Base-by-base conservation (phyloP, 2,888 invertebrate genomes). In the Lasioglossum calceatum region DNA sequence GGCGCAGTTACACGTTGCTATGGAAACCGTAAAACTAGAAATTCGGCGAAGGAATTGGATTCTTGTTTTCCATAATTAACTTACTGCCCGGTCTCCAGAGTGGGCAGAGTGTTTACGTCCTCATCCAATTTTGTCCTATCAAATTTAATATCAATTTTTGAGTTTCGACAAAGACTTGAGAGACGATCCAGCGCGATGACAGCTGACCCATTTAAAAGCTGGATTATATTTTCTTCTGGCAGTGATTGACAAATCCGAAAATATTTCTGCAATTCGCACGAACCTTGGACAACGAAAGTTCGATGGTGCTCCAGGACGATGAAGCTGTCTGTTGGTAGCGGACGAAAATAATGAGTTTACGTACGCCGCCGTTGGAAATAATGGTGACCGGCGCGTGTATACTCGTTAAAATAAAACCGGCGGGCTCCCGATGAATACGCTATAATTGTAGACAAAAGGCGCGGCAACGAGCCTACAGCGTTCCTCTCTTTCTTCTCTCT, bases 381-480 rank as follows among this genome's bases (percentile, higher is more conserved):
- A 88, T 85, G 79, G 73, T 79, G 74, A 42, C 71, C 64, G 23
- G 16, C 44, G 47, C 42, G 47, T 64, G 75, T 70, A 61, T 79
- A 81, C 84, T 85, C 74, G 75, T 80, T 78, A 79, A 74, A 87
- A 85, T 79, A 84, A 79, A 85, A 82, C 79, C 58, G 44, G 39
- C 79, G n/a, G 36, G n/a, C 14, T 71, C 50, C 44, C n/a, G 71
- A 27, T 77, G 70, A 50, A 61, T 50, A 23, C 54, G 23, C 36
- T 58, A 44, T 70, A 70, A 72, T 14, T 58, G 84, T 76, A 67
- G 87, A 79, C 86, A 87, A 84, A 85, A 73, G 47, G 67, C 50
- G n/a, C 36, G 73, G 44, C 54, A 32, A 70, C 47, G 77, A 70
- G 78, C 67, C 70, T 84, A 44, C 72, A 39, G 23, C 23, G 36